Evolutionary conservation across 2,888 invertebrate species (phyloP), one percentile per base, ranked within the genome.

Genomic region (Dyspetes luteomarginatus): DNA sequence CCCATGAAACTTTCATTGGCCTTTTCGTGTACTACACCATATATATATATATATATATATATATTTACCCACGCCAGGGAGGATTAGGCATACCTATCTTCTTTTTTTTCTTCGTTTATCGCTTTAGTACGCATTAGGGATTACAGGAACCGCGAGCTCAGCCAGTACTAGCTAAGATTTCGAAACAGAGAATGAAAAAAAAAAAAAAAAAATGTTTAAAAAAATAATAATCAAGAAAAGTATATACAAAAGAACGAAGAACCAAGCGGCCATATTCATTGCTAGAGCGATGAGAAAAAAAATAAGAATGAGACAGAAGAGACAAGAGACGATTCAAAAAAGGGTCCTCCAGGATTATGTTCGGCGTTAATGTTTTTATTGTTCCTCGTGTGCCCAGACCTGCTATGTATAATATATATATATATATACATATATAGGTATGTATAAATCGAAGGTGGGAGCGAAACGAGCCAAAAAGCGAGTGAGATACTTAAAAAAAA

Each of bases 301-400:
- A 62, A 67, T 56, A 41, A 45, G 72, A 60, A 50, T 26, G 30
- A 45, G 28, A 71, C 28, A 36, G 36, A 56, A 52, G 60, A 67
- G 60, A 65, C 80, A 36, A 75, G 43, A 65, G 56, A 28, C 50
- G 22, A 65, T 67, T 43, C 62, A 73, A 83, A 72, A 76, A 62
- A 77, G 78, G n/a, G n/a, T n/a, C n/a, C n/a, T 78, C 83, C 74
- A 58, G 85, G 85, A 87, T 87, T 88, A 86, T 85, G 76, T 78
- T 77, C 82, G 78, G 50, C 82, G 73, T 80, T 81, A 77, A 77
- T 73, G 78, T 78, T 82, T 81, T 81, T 73, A 74, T 82, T 81
- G 69, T 82, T 69, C 45, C 45, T 67, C 48, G n/a, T 71, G 30
- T 69, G 48, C 73, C 78, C 71, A 69, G 73, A 75, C 24, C 58